Base-by-base conservation (phyloP, 2,797 vertebrate genomes). In the Chromobotia macracanthus region DNA sequence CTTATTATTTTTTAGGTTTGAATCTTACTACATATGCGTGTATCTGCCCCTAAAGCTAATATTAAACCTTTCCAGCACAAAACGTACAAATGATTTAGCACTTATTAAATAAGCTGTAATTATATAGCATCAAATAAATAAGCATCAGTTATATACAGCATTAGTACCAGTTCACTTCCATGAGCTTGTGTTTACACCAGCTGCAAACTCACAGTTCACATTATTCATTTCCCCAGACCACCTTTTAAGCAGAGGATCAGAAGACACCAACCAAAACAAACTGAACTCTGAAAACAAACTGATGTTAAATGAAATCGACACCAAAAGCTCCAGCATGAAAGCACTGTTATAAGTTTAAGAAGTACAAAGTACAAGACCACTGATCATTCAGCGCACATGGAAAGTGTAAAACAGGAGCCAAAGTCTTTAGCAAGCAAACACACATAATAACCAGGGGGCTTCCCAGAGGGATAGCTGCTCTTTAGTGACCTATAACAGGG, bases 401-500 rank as follows among this genome's bases (percentile, higher is more conserved):
- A 72, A 55, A 72, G 68, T 56, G 60, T 64, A 65, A 78, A 72
- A 79, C 31, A 51, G 31, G 63, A 56, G 58, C 75, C 55, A 55
- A 76, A 55, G 74, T 63, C 60, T 55, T n/a, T 72, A 74, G 63
- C 25, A 75, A 65, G 50, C 79, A 73, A 35, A 58, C 28, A 80
- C 51, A 58, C 72, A 81, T 58, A 51, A 41, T 21, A 31, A 72
- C 38, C 35, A 79, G 46, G 28, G 73, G 71, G 66, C 50, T 46
- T 21, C 90, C 90, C 81, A 83, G 83, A 90, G 92, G 90, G 85
- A 87, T 84, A 83, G 88, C 91, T 93, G 93, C 92, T 93, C 91
- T 92, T 93, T 91, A 90, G 88, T 91, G 91, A 93, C 92, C 91
- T 93, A 92, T 93, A n/a, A 83, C 89, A 83, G 41, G 79, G 91